A percentile compares a stretch with the other conserved stretches of the same genome.
Evolutionary conservation across 2,888 invertebrate genomes (phyloP).

Genomic region (Pogonocherus hispidulus): DNA sequence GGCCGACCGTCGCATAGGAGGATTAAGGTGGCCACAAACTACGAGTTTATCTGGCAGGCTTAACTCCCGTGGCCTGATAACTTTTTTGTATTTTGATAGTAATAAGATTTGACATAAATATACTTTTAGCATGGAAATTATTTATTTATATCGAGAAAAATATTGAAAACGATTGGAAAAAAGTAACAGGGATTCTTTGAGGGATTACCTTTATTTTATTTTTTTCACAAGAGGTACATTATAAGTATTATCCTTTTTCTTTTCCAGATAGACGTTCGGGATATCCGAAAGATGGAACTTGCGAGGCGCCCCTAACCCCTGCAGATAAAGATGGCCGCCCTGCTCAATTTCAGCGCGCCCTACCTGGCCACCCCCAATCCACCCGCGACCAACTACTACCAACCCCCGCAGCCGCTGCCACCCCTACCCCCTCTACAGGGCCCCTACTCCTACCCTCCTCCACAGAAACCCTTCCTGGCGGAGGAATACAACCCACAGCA

Average conservation of each 20-base stretch:
- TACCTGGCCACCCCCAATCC: constrained; percentile 61
- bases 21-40: not conserved
- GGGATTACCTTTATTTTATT: too few relatives aligned
- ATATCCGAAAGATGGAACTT: not conserved
- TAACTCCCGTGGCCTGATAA: too few relatives aligned
- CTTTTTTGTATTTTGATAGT: too few relatives aligned
- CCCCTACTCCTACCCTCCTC: constrained; percentile 64
- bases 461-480: constrained; percentile 64
- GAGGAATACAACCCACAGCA: constrained; percentile 65
- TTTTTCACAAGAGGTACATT: too few relatives aligned
- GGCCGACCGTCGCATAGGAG: not conserved
- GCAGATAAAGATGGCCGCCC: constrained; percentile 62
- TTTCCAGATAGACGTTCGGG: not conserved
- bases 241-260: too few relatives aligned
- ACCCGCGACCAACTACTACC: constrained; percentile 57
- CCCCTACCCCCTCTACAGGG: constrained; percentile 51
- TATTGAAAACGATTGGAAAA: too few relatives aligned
- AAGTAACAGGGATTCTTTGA: too few relatives aligned
- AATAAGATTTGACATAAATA: too few relatives aligned
- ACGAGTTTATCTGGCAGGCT: too few relatives aligned
- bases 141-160: too few relatives aligned
- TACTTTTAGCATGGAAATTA: too few relatives aligned
- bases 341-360: constrained; percentile 64
- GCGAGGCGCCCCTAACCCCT: not conserved
- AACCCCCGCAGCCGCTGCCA: constrained; percentile 49